Percentiles rank a stretch among this genome's conserved stretches.
phyloP scores from a whole-genome alignment of 1,140 invertebrate genomes.

The Cotesia glomerata region DNA sequence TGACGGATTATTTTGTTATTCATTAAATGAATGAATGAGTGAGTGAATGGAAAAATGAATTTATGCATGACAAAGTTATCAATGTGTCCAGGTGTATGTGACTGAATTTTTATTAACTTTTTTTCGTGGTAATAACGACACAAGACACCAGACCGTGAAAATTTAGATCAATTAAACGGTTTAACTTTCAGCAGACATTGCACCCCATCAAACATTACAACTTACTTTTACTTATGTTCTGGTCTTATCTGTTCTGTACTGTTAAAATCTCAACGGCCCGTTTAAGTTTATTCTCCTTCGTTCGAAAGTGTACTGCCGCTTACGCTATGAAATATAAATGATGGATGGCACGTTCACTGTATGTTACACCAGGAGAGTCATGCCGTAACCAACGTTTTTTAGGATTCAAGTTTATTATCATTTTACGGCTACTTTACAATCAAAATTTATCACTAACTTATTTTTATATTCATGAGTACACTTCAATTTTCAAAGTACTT shows the following conservation, averaged over 20 bases:
- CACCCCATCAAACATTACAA: slow-evolving; percentile 40
- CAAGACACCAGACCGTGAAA: slow-evolving; percentile 43
- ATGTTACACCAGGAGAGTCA: too few species aligned
- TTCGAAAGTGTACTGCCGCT: too few species aligned
- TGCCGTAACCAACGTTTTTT: too few species aligned
- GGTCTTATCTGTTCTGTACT: too few species aligned
- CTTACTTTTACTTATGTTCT: slow-evolving; percentile 4
- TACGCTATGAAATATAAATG: too few species aligned
- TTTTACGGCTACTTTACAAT: too few species aligned
- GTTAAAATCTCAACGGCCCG: not conserved
- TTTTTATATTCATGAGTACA: too few species aligned
- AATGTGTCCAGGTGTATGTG: not conserved
- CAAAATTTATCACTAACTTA: too few species aligned
- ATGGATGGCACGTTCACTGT: too few species aligned
- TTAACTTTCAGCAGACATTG: slow-evolving; percentile 1
- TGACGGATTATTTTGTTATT: not conserved
- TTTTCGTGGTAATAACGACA: slow-evolving; percentile 6
- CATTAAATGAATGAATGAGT: not conserved
- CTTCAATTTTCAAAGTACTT: too few species aligned
- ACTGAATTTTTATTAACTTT: not conserved
- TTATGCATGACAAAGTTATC: not conserved
- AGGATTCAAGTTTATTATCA: too few species aligned
- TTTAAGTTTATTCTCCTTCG: too few species aligned
- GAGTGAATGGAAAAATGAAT: not conserved
- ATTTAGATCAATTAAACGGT: slow-evolving; percentile 44